Evolutionary conservation across 2,797 vertebrate species (phyloP), one percentile per base, ranked within the genome.

Genomic region (Muraenolepis orangiensis): DNA sequence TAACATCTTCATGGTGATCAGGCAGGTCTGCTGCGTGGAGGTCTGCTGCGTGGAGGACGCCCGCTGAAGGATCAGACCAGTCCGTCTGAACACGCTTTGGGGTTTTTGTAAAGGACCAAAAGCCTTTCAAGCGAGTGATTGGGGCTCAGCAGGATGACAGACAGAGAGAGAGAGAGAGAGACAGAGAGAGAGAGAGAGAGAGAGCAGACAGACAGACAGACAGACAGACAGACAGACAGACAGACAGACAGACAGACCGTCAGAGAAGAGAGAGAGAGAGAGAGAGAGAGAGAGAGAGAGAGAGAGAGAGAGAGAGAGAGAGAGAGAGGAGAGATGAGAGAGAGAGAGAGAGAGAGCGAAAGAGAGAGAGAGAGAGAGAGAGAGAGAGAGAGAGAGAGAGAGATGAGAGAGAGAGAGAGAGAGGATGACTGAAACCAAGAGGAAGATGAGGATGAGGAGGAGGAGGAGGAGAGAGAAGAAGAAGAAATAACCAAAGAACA

Each of bases 81-180:
- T n/a, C 81, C 73, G 74, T 86, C 46, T 68, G 82, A 72, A 73
- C 77, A 85, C 79, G 74, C 75, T 61, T 82, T 76, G 75, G 75
- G 80, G 80, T 81, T 75, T 74, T 36, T 30, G 71, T 74, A 74
- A 75, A 81, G 76, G 84, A 40, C 34, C 32, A 28, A 85, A 80
- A 87, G n/a, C 77, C 84, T 90, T 87, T 87, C 84, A 90, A 88
- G 88, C 85, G 74, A 87, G 83, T 85, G 88, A 91, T 91, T 90
- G 89, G 81, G 85, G 82, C 86, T 0, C 87, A 90, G 90, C 87
- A 76, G 83, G 86, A 84, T 68, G 71, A 85, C 78, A 14, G 82
- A 72, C 79, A 57, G 79, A 80, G 76, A 88, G 86, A 87, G 86
- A 89, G 82, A 81, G 57, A 23, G 29, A 32, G 40, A 69, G 28